Evolutionary conservation across 2,888 invertebrate species (phyloP).

Genomic region (Coleophora flavipennella): DNA sequence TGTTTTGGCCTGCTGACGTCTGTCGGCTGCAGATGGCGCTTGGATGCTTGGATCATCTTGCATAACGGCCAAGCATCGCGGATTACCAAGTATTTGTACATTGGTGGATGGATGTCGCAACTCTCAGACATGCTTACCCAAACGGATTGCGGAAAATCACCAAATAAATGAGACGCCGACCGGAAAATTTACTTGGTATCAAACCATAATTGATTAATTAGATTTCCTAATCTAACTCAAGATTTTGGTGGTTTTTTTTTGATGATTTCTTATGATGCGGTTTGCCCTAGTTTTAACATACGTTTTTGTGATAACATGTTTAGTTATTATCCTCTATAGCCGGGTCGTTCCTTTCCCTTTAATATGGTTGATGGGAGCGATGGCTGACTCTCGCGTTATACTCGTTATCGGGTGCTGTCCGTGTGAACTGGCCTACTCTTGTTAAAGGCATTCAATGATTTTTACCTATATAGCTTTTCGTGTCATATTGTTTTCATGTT

Average conservation of each 20-base stretch:
- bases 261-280: neutral
- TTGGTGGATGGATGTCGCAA: constrained; percentile 34
- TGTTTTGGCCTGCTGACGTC: too few relatives aligned
- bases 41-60: constrained; percentile 25
- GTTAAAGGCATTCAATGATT: too few relatives aligned
- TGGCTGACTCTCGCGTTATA: too few relatives aligned
- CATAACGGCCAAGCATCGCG: constrained; percentile 24
- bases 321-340: neutral
- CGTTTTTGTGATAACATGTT: neutral
- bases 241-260: neutral
- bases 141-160: constrained; percentile 47
- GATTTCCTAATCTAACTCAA: constrained; percentile 4
- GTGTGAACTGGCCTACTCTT: too few relatives aligned
- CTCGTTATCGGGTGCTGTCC: too few relatives aligned
- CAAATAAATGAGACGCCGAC: constrained; percentile 33
- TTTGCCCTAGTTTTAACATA: neutral
- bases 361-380: too few relatives aligned
- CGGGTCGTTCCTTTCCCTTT: too few relatives aligned
- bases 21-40: constrained; percentile 6
- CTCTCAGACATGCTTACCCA: constrained; percentile 46
- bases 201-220: constrained; percentile 20
- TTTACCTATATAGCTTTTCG: too few relatives aligned
- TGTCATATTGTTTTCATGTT: too few relatives aligned
- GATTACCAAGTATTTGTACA: constrained; percentile 29
- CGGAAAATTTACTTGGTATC: constrained; percentile 30